A percentile compares a stretch with the other conserved stretches of the same genome.
Evolutionary conservation across 2,113 vertebrate species (phyloP).

Genomic region (Xyliphius kryptos): DNA sequence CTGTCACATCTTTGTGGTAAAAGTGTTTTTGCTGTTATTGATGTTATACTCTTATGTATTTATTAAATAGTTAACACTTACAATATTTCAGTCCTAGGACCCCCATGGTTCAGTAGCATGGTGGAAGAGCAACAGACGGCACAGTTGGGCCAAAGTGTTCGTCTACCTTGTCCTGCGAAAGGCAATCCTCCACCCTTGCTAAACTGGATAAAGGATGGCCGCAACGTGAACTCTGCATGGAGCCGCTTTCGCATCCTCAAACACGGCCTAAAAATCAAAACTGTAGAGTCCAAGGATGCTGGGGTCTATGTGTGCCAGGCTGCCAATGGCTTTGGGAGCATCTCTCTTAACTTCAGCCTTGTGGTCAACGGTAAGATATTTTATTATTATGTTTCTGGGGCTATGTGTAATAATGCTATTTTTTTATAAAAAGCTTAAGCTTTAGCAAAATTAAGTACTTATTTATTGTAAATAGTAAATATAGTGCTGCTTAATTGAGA

Average conservation of each 20-base stretch:
- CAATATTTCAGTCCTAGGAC: constrained; percentile 39
- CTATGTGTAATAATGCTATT: no score
- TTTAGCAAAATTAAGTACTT: no score
- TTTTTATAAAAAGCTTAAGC: no score
- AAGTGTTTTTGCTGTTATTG: no score
- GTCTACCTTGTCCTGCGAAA: constrained; percentile 51
- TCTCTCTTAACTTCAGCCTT: constrained; percentile 55
- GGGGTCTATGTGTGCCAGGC: constrained; percentile 52
- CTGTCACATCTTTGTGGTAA: no score
- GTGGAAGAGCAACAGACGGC: constrained; percentile 49
- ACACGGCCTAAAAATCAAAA: constrained; percentile 49
- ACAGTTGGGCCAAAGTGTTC: constrained; percentile 43
- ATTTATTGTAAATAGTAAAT: no score
- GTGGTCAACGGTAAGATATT: constrained; percentile 47
- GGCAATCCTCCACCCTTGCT: constrained; percentile 53
- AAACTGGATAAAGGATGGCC: constrained; percentile 56
- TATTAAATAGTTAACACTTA: no score
- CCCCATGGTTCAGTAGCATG: constrained; percentile 41
- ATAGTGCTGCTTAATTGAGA: no score
- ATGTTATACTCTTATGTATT: no score
- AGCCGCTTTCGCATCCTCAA: constrained; percentile 46
- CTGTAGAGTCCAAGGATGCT: constrained; percentile 47
- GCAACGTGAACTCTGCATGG: constrained; percentile 50
- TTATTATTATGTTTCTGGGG: not conserved
- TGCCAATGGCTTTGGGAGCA: constrained; percentile 56